Base-by-base conservation (phyloP, 2,797 vertebrate genomes). In the Pteronotus mesoamericanus region DNA sequence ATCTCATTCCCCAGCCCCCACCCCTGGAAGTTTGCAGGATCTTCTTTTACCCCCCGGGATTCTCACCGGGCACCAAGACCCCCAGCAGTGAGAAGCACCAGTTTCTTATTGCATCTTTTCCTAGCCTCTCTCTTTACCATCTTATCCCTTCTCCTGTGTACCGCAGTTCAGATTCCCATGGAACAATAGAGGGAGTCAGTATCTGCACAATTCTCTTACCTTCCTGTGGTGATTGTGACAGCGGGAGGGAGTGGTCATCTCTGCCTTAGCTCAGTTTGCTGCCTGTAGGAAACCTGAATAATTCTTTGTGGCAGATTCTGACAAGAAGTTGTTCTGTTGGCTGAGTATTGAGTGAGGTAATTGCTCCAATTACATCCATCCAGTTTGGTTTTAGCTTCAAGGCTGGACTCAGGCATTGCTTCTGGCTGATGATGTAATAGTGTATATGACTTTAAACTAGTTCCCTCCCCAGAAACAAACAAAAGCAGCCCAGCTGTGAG, bases 251-350 rank as follows among this genome's bases (percentile, higher is more conserved):
- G 32, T 69, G 61, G 26, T 61, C 80, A 5, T 37, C 68, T 88
- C 91, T 39, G 37, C 72, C 61, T 11, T 48, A 82, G 34, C 26
- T 82, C 57, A 83, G 22, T 46, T 64, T 92, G 44, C 64, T 78
- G 69, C 89, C 16, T 57, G 9, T 84, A 89, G 79, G 94, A 84
- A 39, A 69, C 68, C 85, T 75, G 42, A 94, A 26, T 92, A 48
- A 89, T 66, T 93, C 51, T 89, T 94, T 86, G 22, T 89, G 96
- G 37, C 86, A 93, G 69, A 55, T 86, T 84, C 94, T 91, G 75
- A 89, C 91, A 69, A 84, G 82, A 89, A 72, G 32, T 69, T 89
- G 37, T 90, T 86, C 79, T 77, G 24, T 78, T 94, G 71, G 22
- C 79, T 80, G 61, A 85, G 39, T 66, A 72, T 12, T 90, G 51